A percentile compares a stretch with the other conserved stretches of the same genome.
phyloP scores from a whole-genome alignment of 2,113 vertebrate genomes.

The Pipra filicauda region DNA sequence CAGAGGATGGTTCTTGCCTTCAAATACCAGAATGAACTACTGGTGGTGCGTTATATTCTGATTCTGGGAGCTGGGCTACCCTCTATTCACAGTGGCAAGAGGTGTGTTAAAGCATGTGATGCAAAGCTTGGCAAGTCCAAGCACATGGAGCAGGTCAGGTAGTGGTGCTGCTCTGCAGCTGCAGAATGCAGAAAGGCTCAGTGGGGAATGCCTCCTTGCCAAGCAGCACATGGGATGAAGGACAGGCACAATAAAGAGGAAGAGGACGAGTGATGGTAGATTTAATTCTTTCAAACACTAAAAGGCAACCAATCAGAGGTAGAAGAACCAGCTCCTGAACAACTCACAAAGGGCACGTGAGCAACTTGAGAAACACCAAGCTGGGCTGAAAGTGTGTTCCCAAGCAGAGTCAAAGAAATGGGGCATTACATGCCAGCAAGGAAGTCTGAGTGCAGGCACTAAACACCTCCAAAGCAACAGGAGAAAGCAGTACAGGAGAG shows the following conservation, averaged over 20 bases:
- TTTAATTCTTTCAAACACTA: neutral
- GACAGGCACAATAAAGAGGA: neutral
- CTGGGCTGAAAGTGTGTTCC: neutral
- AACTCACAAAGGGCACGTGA: neutral
- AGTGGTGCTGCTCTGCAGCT: neutral
- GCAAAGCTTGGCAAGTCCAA: neutral
- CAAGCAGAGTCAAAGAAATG: neutral
- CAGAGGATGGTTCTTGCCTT: neutral
- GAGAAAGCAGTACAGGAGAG: neutral
- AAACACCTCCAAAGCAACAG: neutral
- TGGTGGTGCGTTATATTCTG: neutral
- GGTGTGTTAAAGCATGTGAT: neutral
- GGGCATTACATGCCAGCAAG: neutral
- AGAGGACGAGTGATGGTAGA: neutral
- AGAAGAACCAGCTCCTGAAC: neutral
- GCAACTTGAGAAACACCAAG: neutral
- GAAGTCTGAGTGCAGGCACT: neutral
- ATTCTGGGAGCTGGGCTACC: neutral
- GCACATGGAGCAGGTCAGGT: neutral
- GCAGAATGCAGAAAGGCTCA: neutral
- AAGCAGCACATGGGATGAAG: neutral
- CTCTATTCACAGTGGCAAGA: neutral
- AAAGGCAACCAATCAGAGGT: neutral
- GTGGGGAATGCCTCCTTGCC: fast-evolving
- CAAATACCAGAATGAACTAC: neutral